A percentile compares a stretch with the other conserved stretches of the same genome.
Evolutionary conservation across 2,888 invertebrate species (phyloP).

Genomic region (Eledona agricola): DNA sequence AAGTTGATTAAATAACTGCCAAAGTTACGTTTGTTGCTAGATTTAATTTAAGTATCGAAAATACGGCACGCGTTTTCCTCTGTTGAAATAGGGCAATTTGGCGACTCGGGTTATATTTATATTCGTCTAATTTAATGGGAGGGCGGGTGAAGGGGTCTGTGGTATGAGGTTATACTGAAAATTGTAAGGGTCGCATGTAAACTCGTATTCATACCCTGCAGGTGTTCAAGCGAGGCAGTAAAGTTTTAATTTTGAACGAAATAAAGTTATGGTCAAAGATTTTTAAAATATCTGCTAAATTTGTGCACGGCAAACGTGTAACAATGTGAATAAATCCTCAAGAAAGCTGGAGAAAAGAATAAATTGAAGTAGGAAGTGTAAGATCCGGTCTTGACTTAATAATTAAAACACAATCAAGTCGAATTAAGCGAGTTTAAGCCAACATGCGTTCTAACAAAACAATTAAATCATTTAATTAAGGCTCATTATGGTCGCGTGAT

Average conservation of each 20-base stretch:
- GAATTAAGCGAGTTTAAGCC: constrained; percentile 41
- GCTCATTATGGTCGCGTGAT: constrained; percentile 48
- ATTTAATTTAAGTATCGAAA: too few species aligned
- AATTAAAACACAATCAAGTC: constrained; percentile 51
- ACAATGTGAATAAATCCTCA: constrained; percentile 38
- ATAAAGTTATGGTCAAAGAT: constrained; percentile 29
- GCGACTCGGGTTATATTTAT: constrained; percentile 26
- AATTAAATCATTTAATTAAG: constrained; percentile 49
- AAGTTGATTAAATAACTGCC: constrained; percentile 30
- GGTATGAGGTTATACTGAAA: too few species aligned
- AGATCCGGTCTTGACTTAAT: constrained; percentile 39
- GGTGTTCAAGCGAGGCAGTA: constrained; percentile 34
- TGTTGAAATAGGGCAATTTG: constrained; percentile 28
- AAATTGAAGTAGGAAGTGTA: constrained; percentile 40
- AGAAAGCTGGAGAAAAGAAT: constrained; percentile 26
- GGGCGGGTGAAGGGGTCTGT: too few species aligned
- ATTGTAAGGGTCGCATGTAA: constrained; percentile 36
- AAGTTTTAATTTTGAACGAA: constrained; percentile 36
- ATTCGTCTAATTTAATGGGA: constrained; percentile 37
- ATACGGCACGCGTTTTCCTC: too few species aligned
- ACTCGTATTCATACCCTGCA: constrained; percentile 36
- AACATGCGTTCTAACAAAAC: constrained; percentile 47
- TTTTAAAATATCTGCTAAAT: constrained; percentile 26
- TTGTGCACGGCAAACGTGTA: constrained; percentile 21
- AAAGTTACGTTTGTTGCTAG: constrained; percentile 10